Conservation (phyloP, 1,140 invertebrate species). For the Mesaphorura yosii region DNA sequence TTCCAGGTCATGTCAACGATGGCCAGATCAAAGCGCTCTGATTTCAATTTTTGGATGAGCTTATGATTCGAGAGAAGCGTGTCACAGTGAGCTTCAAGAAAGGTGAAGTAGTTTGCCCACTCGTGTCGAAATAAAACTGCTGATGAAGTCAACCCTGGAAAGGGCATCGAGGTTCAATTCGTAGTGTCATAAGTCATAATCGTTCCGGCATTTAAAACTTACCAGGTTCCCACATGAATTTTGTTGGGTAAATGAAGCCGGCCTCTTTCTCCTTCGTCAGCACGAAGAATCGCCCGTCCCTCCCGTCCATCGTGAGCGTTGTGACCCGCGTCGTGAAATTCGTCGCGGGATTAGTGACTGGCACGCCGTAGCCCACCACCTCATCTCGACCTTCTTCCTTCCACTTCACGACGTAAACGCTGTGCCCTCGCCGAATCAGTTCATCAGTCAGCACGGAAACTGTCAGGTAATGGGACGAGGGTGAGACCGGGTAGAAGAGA, state of each 20-base stretch:
- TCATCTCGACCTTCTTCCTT: no score
- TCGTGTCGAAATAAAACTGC: not conserved
- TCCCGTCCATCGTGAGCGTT: not conserved
- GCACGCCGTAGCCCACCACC: no score
- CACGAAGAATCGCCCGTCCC: not conserved
- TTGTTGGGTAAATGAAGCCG: not conserved
- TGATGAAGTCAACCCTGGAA: no score
- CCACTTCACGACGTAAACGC: not conserved
- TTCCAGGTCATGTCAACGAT: not conserved
- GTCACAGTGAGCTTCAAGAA: not conserved
- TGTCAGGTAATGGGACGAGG: no score
- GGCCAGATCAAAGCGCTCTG: not conserved
- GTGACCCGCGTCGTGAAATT: not conserved
- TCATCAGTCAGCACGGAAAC: no score
- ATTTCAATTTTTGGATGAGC: not conserved
- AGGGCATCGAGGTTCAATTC: no score
- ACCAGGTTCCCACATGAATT: not conserved
- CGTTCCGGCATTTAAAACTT: no score
- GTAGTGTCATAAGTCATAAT: no score
- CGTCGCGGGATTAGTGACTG: no score
- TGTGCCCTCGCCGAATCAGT: constrained; percentile 7
- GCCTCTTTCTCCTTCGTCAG: not conserved
- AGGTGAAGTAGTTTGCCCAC: not conserved
- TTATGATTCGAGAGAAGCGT: not conserved
- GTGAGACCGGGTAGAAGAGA: no score